Base-by-base conservation (phyloP, 2,797 vertebrate genomes). In the Cephalopachus bancanus region DNA sequence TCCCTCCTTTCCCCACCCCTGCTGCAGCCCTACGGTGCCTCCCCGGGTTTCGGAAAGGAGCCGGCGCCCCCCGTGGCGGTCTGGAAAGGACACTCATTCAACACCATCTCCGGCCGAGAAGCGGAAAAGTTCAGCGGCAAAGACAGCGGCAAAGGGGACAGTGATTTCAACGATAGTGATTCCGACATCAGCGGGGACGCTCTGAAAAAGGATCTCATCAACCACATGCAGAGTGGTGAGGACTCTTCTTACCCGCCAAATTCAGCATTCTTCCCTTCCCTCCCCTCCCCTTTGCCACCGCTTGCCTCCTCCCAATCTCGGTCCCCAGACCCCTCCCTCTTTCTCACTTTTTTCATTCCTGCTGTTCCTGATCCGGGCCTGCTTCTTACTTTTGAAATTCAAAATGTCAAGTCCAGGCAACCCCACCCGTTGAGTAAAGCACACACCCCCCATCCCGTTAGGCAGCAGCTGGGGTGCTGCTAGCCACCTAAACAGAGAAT, bases 131-230 rank as follows among this genome's bases (percentile, higher is more conserved):
- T 99, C 98, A 99, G 99, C 0, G 99, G 99, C 76, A 99, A 99
- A 98, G 99, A 99, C 98, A 99, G 99, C 0, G 99, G 99, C 20
- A 99, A 99, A 98, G 99, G 99, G 0, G 99, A 99, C 98, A 99
- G 99, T 4, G 99, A 99, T 98, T 99, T 99, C 98, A 99, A 99
- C 0, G 99, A 99, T 99, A 99, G 99, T 0, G 99, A 99, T 91
- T 99, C 99, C 0, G 99, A 99, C 98, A 99, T 99, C 97, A 99
- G 99, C 1, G 99, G 99, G 83, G 99, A 99, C 69, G 99, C 99
- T 53, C 98, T 99, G 97, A 99, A 99, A 97, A 99, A 99, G 97
- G 99, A 99, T 90, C 99, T 99, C 75, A 99, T 99, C 96, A 98
- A 98, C 0, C 99, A 99, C 98, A 99, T 99, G 98, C 99, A 99